These are phyloP conservation scores for Pseudobourletiella spinata DNA, from an alignment of 1,140 invertebrate genomes.

Conservation along the genomic window DNA sequence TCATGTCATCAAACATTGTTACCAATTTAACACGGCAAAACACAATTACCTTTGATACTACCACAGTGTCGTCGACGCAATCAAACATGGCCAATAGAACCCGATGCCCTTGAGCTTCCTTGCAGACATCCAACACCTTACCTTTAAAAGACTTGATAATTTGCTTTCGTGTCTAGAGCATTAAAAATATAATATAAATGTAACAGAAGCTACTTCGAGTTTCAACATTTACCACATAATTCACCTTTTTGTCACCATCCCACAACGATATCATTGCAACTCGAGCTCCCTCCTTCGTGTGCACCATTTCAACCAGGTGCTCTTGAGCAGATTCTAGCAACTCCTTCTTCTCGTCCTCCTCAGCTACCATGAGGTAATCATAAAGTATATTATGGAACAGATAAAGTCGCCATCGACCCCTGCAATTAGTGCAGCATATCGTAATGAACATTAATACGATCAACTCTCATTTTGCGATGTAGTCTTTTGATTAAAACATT, in stretches of 20 bases:
- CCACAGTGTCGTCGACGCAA: constrained; percentile 82
- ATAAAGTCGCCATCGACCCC: constrained; percentile 41
- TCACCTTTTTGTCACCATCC: constrained; percentile 67
- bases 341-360: constrained; percentile 54
- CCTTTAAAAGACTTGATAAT: constrained; percentile 61
- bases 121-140: constrained; percentile 65
- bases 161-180: constrained; percentile 13
- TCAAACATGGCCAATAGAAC: constrained; percentile 77
- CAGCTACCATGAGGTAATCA: constrained; percentile 68
- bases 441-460: background rate
- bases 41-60: constrained; percentile 65
- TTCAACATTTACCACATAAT: too few species aligned
- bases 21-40: too few species aligned
- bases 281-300: constrained; percentile 70
- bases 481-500: too few species aligned
- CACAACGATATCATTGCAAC: constrained; percentile 75
- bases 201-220: too few species aligned
- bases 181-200: too few species aligned
- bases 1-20: too few species aligned
- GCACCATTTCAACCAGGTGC: constrained; percentile 64
- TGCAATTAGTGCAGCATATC: background rate
- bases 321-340: constrained; percentile 62
- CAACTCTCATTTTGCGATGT: too few species aligned
- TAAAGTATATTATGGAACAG: constrained; percentile 67
- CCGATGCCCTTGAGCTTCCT: constrained; percentile 76